phyloP scores from a whole-genome alignment of 2,113 vertebrate species.

The Myrmophylax atrothorax region DNA sequence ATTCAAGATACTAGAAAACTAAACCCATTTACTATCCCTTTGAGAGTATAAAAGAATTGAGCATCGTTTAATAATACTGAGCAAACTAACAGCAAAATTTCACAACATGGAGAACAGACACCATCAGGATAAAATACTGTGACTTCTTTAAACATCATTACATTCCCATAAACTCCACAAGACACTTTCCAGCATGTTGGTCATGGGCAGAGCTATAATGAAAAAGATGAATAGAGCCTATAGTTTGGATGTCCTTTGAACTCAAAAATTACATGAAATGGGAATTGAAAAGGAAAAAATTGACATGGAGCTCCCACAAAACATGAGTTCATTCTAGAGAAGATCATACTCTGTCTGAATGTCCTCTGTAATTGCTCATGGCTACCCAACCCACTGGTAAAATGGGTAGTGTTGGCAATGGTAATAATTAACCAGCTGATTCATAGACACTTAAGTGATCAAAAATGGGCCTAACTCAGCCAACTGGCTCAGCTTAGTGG shows the following conservation, averaged over 20 bases:
- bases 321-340: neutral
- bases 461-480: neutral
- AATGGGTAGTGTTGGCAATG: neutral
- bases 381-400: neutral
- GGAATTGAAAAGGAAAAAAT: neutral
- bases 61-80: neutral
- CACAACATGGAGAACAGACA: neutral
- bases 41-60: neutral
- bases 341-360: neutral
- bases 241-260: neutral
- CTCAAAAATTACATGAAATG: neutral
- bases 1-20: neutral
- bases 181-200: neutral
- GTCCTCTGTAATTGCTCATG: neutral
- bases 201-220: neutral
- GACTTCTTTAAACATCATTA: neutral
- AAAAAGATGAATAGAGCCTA: neutral
- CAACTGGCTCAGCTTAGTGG: neutral
- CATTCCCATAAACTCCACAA: neutral
- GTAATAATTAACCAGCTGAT: neutral
- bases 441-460: neutral
- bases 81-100: constrained; percentile 5
- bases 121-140: neutral
- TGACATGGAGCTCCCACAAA: neutral
- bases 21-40: neutral